Base-by-base conservation (phyloP, 2,888 invertebrate species). In the Leucoptera coffeella region DNA sequence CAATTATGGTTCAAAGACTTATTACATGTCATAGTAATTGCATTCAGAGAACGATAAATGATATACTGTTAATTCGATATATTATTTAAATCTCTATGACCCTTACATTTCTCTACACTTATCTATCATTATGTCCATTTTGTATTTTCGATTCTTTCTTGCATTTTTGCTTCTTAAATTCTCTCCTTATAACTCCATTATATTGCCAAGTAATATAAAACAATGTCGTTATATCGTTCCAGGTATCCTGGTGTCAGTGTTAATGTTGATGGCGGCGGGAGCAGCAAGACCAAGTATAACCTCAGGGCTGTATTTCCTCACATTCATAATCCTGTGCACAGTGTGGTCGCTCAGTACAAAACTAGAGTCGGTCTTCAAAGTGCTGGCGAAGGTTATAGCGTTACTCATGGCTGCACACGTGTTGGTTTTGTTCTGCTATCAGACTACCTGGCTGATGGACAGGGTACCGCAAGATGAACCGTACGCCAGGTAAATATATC, bases 281-380 rank as follows among this genome's bases (percentile, higher is more conserved):
- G 80, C 85, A 32, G 62, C 91, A 47, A 77, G 84, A 22, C 95
- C 95, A 2, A 90, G 91, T 28, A 65, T 88, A 15, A 79, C 83
- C 12, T 87, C 87, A 21, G 85, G 84, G 7, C 73, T 93, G 23
- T 95, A 96, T 58, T 94, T 89, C 59, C 45, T 93, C 28, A 74
- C 85, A 29, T 95, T 95, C 55, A 73, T 96, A 45, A 77, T 78
- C 10, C 77, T 85, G 14, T 85, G 88, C 29, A 91, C 92, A 2
- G 88, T 87, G 65, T 89, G 92, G 88, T 82, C 91, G 12, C 80
- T 85, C 39, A 86, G 85, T 44, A 78, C 76, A 39, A 78, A 84
- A 30, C 67, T 94, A 32, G 78, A 80, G 37, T 74, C 76, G 34
- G 82, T 80, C n/a, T 93, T 89, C 48, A 86, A 85, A 0, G 69